Evolutionary conservation across 2,797 vertebrate genomes (phyloP), one percentile per base, ranked within the genome.

Genomic region (Buphagus erythrorhynchus): DNA sequence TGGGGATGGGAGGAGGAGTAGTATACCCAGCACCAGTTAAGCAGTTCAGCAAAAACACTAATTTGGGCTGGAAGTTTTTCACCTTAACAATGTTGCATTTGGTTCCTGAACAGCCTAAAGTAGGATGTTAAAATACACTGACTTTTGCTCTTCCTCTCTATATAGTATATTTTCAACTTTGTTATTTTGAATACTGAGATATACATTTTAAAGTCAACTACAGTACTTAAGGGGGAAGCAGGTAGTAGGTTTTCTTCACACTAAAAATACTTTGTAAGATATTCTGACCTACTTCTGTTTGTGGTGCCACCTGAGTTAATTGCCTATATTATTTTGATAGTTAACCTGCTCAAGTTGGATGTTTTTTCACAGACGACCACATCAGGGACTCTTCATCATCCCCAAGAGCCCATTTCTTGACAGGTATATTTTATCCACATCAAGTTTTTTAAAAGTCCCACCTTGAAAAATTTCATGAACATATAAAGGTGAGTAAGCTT

Each of bases 191-290:
- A 59, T 92, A 89, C 55, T 72, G 68, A 93, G 59, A 94, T 90
- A 80, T 0, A 74, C 5, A 77, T 83, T 94, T 92, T 62, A 80
- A 91, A 95, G 29, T 94, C 88, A 96, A 96, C 76, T 96, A 93
- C 92, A 94, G 90, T 96, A 93, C 95, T 90, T 92, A 77, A 77
- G 68, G 84, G 88, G 78, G 54, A 97, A 94, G 75, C 90, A 87
- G 81, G 59, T 73, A 95, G 71, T 87, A 89, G 80, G 90, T 86
- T 92, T 93, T 73, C 55, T 89, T 87, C 51, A 84, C 2, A 0
- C 59, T 36, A 79, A 84, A 79, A 95, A 67, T 69, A 58, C 17
- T 88, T 69, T 16, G 8, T 52, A 74, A 82, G 36, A 90, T n/a
- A 69, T 76, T 93, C 75, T 80, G 67, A 90, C 88, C 86, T 90